Evolutionary conservation across 2,797 vertebrate species (phyloP).

Genomic region (Notolepis coatsorum): DNA sequence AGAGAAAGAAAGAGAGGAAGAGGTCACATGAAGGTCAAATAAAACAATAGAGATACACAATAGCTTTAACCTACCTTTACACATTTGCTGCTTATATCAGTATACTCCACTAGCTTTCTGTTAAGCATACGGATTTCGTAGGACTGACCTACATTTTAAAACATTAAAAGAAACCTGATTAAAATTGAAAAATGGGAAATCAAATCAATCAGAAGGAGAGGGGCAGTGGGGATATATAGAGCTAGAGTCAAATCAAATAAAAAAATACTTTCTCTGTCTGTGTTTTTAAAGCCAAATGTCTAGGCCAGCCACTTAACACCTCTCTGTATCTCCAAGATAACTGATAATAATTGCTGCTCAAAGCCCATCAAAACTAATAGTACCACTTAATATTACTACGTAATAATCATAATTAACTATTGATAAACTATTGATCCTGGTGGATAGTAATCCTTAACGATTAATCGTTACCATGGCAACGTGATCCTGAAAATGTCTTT

Average conservation of each 20-base stretch:
- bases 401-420: neutral
- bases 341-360: conserved; percentile 13
- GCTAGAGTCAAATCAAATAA: conserved; percentile 50
- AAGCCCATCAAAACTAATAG: neutral
- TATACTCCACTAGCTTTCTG: conserved; percentile 94
- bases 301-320: conserved; percentile 17
- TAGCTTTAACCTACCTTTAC: conserved; percentile 89
- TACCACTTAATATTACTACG: conserved; percentile 18
- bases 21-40: conserved; percentile 24
- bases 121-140: conserved; percentile 97
- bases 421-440: neutral
- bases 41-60: conserved; percentile 53
- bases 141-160: conserved; percentile 92
- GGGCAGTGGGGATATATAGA: conserved; percentile 54
- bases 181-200: conserved; percentile 68
- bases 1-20: conserved; percentile 18
- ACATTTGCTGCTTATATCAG: conserved; percentile 93
- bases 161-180: conserved; percentile 78
- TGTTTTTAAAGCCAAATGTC: conserved; percentile 31
- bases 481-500: neutral
- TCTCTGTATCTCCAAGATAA: conserved; percentile 21
- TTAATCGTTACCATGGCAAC: neutral
- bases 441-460: conserved; percentile 15
- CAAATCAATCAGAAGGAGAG: conserved; percentile 67
- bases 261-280: no score